Evolutionary conservation across 2,797 vertebrate genomes (phyloP), one percentile per base, ranked within the genome.

Genomic region (Phrynocephalus vlangalii): DNA sequence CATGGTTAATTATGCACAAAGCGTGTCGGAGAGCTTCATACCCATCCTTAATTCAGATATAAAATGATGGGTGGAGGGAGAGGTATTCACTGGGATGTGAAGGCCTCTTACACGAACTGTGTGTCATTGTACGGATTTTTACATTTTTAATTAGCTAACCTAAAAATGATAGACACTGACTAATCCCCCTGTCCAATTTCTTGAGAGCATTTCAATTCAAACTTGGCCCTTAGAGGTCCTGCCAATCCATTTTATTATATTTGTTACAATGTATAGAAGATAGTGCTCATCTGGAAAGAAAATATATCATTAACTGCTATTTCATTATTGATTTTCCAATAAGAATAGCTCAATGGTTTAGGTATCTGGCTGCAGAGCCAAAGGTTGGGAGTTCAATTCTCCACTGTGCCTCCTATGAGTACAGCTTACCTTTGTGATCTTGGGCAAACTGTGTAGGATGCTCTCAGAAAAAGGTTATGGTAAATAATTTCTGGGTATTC

Each of bases 271-370:
- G 0, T 0, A 1, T 6, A 16, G 71, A 33, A 20, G 48, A 22
- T 87, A 80, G 85, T 82, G 76, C 2, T 0, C 52, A 81, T 90
- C 30, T 89, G 56, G 13, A 93, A 91, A 44, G 2, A 3, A 89
- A 89, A 56, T 18, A 89, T 75, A 30, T 84, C 75, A 84, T 87
- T 89, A 87, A 85, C 1, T 66, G n/a, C 87, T 88, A 86, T 82
- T 93, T 90, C 38, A 63, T 79, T 79, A 52, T 20, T 38, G 38
- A 13, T 89, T 89, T 92, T 82, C 77, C 0, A 13, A 77, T 77
- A 86, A 60, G 85, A 1, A 1, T 6, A 44, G 3, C 38, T 44
- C 38, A 44, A 3, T 44, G 38, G 38, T 44, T 44, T 44, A 44
- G 3, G 38, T 44, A 44, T 44, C 38, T 44, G 56, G 56, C 56